Conservation (phyloP, 2,888 invertebrate species). For the Glaucopsyche alexis region DNA sequence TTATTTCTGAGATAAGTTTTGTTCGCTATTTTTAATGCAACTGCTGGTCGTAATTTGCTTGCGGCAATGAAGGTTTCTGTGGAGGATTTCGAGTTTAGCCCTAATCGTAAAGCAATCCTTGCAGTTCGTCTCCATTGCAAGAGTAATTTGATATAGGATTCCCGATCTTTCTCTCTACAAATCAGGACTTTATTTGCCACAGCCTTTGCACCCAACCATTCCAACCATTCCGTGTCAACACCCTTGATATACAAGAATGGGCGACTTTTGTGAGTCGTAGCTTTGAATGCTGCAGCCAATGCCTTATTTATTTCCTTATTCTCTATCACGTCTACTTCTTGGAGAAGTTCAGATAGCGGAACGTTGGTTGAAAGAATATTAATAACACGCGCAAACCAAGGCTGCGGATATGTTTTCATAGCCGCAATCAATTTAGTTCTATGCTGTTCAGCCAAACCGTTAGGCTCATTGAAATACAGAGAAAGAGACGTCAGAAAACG, state of each 20-base stretch:
- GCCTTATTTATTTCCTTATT: slow-evolving; percentile 35
- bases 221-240: slow-evolving; percentile 44
- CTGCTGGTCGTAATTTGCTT: slow-evolving; percentile 45
- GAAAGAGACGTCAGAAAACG: slow-evolving; percentile 49
- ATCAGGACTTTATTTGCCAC: slow-evolving; percentile 49
- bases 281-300: slow-evolving; percentile 47
- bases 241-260: slow-evolving; percentile 47
- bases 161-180: slow-evolving; percentile 45
- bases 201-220: slow-evolving; percentile 51
- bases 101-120: slow-evolving; percentile 48
- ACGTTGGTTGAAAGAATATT: slow-evolving; percentile 37
- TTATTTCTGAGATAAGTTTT: slow-evolving; percentile 42
- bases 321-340: slow-evolving; percentile 36
- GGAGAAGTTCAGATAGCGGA: slow-evolving; percentile 34
- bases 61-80: slow-evolving; percentile 43
- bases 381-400: slow-evolving; percentile 39
- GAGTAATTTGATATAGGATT: slow-evolving; percentile 43
- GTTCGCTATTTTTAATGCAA: slow-evolving; percentile 48
- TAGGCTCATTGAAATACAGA: slow-evolving; percentile 54
- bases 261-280: slow-evolving; percentile 50
- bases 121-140: slow-evolving; percentile 48
- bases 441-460: slow-evolving; percentile 48
- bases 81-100: slow-evolving; percentile 43
- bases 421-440: slow-evolving; percentile 36
- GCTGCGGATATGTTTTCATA: slow-evolving; percentile 32